phyloP scores from a whole-genome alignment of 2,113 vertebrate genomes.

The Orcinus orca region DNA sequence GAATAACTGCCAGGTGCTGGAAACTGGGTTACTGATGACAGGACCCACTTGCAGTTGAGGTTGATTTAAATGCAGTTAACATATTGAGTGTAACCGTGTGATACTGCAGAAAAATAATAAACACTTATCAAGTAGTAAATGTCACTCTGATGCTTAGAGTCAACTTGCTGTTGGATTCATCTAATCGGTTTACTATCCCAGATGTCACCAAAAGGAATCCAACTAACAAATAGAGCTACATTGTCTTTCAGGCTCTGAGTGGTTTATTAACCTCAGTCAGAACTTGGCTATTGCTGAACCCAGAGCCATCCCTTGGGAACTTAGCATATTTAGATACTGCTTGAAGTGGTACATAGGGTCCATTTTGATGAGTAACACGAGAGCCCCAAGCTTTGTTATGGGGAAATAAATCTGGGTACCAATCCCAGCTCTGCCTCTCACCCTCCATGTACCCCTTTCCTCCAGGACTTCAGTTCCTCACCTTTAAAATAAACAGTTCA shows the following conservation, averaged over 20 bases:
- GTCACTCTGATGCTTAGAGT: conserved; percentile 54
- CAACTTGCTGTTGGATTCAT: conserved; percentile 42
- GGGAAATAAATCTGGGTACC: not conserved
- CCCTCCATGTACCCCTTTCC: not conserved
- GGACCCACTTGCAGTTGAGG: conserved; percentile 49
- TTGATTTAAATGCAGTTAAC: conserved; percentile 68
- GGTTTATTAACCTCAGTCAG: not conserved
- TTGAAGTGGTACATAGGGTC: not conserved
- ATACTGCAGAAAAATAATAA: conserved; percentile 63
- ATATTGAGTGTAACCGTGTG: conserved; percentile 49
- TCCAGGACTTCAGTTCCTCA: not conserved
- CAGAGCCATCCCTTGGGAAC: not conserved
- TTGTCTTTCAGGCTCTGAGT: not conserved
- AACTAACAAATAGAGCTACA: not conserved
- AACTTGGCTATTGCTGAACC: not conserved
- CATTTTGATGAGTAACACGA: not conserved
- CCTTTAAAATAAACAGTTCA: not conserved
- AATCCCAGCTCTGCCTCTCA: not conserved
- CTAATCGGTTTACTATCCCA: conserved; percentile 54
- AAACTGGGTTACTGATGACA: conserved; percentile 34
- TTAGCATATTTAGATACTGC: not conserved
- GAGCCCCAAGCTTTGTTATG: not conserved
- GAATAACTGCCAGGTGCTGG: conserved; percentile 13
- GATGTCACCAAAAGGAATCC: conserved; percentile 14
- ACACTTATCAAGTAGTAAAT: conserved; percentile 65